phyloP scores from a whole-genome alignment of 2,888 invertebrate genomes.

The Conchocele bisecta region DNA sequence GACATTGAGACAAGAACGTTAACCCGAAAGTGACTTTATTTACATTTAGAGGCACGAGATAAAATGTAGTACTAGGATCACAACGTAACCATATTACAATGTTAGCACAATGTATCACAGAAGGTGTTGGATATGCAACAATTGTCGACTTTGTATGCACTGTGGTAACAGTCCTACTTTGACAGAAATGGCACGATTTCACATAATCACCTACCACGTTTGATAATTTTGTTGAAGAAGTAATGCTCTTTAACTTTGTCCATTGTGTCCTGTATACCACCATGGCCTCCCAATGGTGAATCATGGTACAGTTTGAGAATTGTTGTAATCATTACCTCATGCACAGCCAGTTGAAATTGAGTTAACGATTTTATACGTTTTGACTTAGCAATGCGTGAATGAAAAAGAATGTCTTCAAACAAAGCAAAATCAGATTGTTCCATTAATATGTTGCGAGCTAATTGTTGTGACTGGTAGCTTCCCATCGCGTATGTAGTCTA shows the following conservation, averaged over 20 bases:
- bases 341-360: constrained; percentile 38
- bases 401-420: constrained; percentile 46
- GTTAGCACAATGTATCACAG: no score
- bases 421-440: no score
- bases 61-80: no score
- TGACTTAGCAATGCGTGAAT: constrained; percentile 19
- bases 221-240: constrained; percentile 17
- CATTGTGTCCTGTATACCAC: constrained; percentile 29
- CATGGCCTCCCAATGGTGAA: constrained; percentile 28
- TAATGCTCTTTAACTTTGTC: constrained; percentile 24
- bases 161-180: constrained; percentile 31
- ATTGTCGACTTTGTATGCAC: constrained; percentile 27
- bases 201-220: constrained; percentile 31
- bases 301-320: constrained; percentile 35
- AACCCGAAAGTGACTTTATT: no score
- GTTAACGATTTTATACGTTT: constrained; percentile 30
- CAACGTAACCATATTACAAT: no score
- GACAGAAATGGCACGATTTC: constrained; percentile 36
- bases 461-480: no score
- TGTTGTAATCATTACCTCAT: constrained; percentile 15
- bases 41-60: no score
- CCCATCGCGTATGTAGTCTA: no score
- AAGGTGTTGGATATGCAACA: constrained; percentile 28
- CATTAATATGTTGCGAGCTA: no score
- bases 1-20: no score